phyloP scores from a whole-genome alignment of 2,113 vertebrate species.

The Chelonoidis abingdonii region DNA sequence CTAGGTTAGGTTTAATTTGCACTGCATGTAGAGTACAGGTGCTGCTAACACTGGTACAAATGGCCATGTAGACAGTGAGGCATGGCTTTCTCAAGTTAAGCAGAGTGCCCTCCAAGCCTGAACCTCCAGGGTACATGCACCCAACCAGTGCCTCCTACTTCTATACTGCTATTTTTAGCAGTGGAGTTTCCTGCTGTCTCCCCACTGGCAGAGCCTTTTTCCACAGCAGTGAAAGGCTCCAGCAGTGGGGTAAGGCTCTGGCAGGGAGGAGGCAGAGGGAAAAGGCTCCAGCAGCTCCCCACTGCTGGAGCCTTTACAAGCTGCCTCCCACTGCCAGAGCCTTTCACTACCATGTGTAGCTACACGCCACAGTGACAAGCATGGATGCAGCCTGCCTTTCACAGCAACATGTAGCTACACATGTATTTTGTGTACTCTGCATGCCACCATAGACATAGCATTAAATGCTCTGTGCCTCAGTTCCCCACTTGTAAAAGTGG shows the following conservation, averaged over 20 bases:
- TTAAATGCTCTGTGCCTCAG: background rate
- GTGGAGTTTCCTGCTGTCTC: background rate
- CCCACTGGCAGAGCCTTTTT: background rate
- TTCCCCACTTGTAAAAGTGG: background rate
- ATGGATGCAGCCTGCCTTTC: background rate
- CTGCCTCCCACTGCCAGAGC: background rate
- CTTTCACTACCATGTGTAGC: background rate
- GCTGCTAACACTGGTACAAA: background rate
- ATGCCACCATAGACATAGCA: background rate
- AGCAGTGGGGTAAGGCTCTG: background rate
- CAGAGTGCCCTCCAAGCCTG: background rate
- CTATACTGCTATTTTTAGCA: too few relatives aligned
- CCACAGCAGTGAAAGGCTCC: background rate
- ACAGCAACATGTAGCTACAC: background rate
- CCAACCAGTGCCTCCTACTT: background rate
- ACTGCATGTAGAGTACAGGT: background rate
- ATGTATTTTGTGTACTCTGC: background rate
- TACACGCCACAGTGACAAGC: background rate
- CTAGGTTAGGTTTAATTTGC: too few relatives aligned
- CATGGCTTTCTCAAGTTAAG: background rate
- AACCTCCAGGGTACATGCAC: background rate
- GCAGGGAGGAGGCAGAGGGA: background rate
- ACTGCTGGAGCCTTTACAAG: background rate
- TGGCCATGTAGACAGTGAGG: background rate
- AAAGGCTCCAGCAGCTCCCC: background rate